Conservation (phyloP, 2,888 invertebrate species). For the Ophraella communa region DNA sequence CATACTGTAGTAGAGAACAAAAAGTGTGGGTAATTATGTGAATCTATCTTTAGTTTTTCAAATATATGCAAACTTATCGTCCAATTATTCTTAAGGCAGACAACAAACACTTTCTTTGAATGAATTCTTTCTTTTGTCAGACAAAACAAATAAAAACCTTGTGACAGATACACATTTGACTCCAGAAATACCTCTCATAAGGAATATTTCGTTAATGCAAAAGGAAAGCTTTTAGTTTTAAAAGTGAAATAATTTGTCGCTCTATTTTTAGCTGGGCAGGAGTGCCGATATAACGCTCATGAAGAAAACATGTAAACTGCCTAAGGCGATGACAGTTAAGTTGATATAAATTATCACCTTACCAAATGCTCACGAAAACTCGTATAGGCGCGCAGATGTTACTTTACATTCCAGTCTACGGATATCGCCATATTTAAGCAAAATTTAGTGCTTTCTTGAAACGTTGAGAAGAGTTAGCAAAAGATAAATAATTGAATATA, state of each 20-base stretch:
- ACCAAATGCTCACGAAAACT: conserved; percentile 37
- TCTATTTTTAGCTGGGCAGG: conserved; percentile 33
- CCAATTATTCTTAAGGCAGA: not conserved
- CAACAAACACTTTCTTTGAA: not conserved
- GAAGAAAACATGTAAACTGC: conserved; percentile 37
- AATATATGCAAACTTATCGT: not conserved
- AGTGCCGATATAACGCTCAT: conserved; percentile 38
- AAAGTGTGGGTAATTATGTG: no score
- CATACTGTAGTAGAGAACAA: no score
- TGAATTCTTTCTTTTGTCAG: conserved; percentile 9
- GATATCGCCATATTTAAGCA: conserved; percentile 32
- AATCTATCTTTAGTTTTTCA: not conserved
- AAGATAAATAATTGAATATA: conserved; percentile 22
- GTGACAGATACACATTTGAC: conserved; percentile 5
- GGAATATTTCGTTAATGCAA: conserved; percentile 33
- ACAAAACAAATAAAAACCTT: conserved; percentile 18
- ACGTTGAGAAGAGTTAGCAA: conserved; percentile 22
- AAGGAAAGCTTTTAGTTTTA: conserved; percentile 36
- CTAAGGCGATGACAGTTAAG: conserved; percentile 36
- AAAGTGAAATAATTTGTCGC: conserved; percentile 35
- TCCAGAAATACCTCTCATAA: conserved; percentile 32
- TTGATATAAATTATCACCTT: conserved; percentile 39
- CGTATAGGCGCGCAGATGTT: conserved; percentile 36
- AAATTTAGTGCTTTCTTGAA: conserved; percentile 27
- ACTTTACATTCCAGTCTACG: conserved; percentile 25